phyloP scores from a whole-genome alignment of 2,888 invertebrate genomes.

The Hypsopygia costalis region DNA sequence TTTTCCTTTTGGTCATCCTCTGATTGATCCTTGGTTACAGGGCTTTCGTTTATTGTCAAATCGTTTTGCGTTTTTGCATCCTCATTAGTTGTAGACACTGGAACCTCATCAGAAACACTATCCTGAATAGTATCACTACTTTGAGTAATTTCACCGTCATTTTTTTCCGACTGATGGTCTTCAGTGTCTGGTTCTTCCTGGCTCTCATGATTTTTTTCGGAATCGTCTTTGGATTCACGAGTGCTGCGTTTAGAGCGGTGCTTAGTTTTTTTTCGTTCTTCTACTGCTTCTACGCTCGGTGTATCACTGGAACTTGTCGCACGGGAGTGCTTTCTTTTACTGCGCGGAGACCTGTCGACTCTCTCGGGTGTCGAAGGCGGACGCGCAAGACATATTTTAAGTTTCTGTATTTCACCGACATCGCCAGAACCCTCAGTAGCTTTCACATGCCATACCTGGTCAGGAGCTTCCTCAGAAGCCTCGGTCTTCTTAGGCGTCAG shows the following conservation, averaged over 20 bases:
- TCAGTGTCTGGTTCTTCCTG: slow-evolving; percentile 48
- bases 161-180: slow-evolving; percentile 25
- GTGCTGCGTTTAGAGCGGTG: slow-evolving; percentile 55
- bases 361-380: slow-evolving; percentile 78
- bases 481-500: slow-evolving; percentile 51
- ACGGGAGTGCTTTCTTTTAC: slow-evolving; percentile 72
- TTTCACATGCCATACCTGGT: slow-evolving; percentile 78
- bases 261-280: slow-evolving; percentile 66
- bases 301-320: slow-evolving; percentile 74
- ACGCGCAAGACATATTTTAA: slow-evolving; percentile 83
- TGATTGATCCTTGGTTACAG: slow-evolving; percentile 19
- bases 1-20: slow-evolving; percentile 15
- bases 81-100: slow-evolving; percentile 56
- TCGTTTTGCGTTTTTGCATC: slow-evolving; percentile 32
- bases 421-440: slow-evolving; percentile 66
- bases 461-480: slow-evolving; percentile 57
- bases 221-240: slow-evolving; percentile 53
- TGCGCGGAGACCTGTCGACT: slow-evolving; percentile 70
- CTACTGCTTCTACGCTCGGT: slow-evolving; percentile 60
- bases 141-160: slow-evolving; percentile 38
- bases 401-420: slow-evolving; percentile 81
- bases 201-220: slow-evolving; percentile 53
- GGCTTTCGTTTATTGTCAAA: slow-evolving; percentile 19
- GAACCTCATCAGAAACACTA: slow-evolving; percentile 30
- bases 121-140: slow-evolving; percentile 25